Conservation (phyloP, 2,888 invertebrate species). For the Cephus pulcher region DNA sequence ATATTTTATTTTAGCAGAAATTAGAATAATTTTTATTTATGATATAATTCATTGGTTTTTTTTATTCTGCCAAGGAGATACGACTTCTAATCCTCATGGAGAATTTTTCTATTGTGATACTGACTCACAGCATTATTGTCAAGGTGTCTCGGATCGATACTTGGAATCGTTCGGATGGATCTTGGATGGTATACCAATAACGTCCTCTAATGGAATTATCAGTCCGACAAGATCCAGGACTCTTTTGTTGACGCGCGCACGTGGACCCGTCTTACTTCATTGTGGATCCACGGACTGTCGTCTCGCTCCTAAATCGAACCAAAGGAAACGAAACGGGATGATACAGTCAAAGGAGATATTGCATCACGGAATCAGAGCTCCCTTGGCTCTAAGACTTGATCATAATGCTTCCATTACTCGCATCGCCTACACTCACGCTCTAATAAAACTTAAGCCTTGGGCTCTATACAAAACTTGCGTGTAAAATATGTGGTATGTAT, state of each 20-base stretch:
- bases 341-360: conserved; percentile 29
- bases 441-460: conserved; percentile 38
- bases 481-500: background rate
- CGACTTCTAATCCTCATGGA: background rate
- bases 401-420: conserved; percentile 37
- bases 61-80: background rate
- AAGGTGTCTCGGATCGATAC: background rate
- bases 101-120: background rate
- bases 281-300: background rate
- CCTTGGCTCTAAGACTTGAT: background rate
- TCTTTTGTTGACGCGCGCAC: background rate
- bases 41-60: background rate
- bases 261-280: background rate
- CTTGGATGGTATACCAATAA: conserved; percentile 30
- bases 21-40: too few relatives aligned
- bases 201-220: conserved; percentile 55
- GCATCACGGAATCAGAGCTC: conserved; percentile 31
- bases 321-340: conserved; percentile 27
- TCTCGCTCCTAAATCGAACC: conserved; percentile 12
- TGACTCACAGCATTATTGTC: background rate
- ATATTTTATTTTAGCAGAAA: too few relatives aligned
- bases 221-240: conserved; percentile 31
- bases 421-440: conserved; percentile 46
- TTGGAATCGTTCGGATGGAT: background rate
- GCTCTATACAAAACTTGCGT: background rate